Evolutionary conservation across 2,888 invertebrate species (phyloP), one percentile per base, ranked within the genome.

Genomic region (Unio pictorum): DNA sequence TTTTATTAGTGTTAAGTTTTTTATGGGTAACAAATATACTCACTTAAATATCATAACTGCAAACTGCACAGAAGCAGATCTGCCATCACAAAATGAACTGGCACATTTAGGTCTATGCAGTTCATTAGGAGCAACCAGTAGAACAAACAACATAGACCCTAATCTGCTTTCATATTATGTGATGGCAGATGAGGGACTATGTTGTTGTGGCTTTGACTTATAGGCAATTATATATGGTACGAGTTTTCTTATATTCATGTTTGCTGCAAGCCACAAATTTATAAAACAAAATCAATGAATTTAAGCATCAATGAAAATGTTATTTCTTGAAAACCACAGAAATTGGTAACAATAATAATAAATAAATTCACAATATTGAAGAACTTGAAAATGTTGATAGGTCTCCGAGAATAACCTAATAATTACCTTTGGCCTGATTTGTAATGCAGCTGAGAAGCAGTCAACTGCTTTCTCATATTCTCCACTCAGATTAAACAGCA

Each of bases 391-490:
- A 23, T 61, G n/a, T 23, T 28, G 20, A 18, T 64, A 7, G 20
- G n/a, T 30, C n/a, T n/a, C 11, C 23, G n/a, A 6, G n/a, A 26
- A 30, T 11, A 0, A 45, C 45, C 45, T 11, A 45, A 61, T 55
- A 89, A 91, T 91, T 90, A 94, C 94, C 83, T 94, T 91, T n/a
- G 94, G 94, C 84, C 93, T 93, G 20, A 95, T 94, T 90, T 95
- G 94, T 20, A 99, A 91, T 0, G 98, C 98, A 59, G 97, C 93
- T 84, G 93, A 93, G 89, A 99, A 98, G 90, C 98, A 99, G 91
- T 99, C 99, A 1, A 95, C 95, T 20, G 99, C 99, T 91, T 98
- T 97, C 82, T 96, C 95, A 90, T 95, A 98, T 88, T 99, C 98
- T 30, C 95, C 95, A 59, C 95, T 95, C 59, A 99, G 92, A 91